Evolutionary conservation across 2,888 invertebrate genomes (phyloP), one percentile per base, ranked within the genome.

Genomic region (Venusia cambrica): DNA sequence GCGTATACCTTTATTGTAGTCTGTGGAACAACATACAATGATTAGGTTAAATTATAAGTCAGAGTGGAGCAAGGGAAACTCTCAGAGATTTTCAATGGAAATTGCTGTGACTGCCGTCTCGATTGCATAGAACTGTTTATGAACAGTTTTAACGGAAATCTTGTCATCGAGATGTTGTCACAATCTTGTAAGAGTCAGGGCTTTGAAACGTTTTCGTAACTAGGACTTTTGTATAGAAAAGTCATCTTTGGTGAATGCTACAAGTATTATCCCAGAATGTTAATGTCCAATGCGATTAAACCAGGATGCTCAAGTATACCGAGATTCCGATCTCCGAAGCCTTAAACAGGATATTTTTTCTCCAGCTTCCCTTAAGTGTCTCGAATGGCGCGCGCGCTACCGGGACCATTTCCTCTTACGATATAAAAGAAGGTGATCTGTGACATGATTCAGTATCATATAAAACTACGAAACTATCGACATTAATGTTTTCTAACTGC

Each of bases 1-100:
- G 97, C 96, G 81, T 93, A 97, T 24, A 97, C 95, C 84, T 96
- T 96, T 48, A 97, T 94, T 20, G 96, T 95, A 17, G 96, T 96
- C 97, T 97, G 92, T 3, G 15, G 31, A 45, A 63, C 42, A 58
- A 15, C 18, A 34, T 17, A 20, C 33, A 20, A 26, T 11, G 10
- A 14, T 10, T 32, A 18, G 9, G 12, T 4, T 25, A 20, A 26
- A 8, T 5, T n/a, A n/a, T n/a, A n/a, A 3, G 10, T 6, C n/a
- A 2, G 8, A 30, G 25, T 32, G 3, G 31, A 13, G 17, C 26
- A 22, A 14, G 14, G 13, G 25, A 26, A 22, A 38, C 31, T 27
- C 13, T 17, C 9, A 13, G 15, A 25, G 4, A 7, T 36, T 37
- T 27, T 20, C 37, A 38, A 30, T 27, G 13, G 13, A 6, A 22